Percentiles rank a stretch among this genome's conserved stretches.
These are phyloP conservation scores for Propithecus deckenii DNA, from an alignment of 2,797 vertebrate genomes.

Conservation along the genomic window DNA sequence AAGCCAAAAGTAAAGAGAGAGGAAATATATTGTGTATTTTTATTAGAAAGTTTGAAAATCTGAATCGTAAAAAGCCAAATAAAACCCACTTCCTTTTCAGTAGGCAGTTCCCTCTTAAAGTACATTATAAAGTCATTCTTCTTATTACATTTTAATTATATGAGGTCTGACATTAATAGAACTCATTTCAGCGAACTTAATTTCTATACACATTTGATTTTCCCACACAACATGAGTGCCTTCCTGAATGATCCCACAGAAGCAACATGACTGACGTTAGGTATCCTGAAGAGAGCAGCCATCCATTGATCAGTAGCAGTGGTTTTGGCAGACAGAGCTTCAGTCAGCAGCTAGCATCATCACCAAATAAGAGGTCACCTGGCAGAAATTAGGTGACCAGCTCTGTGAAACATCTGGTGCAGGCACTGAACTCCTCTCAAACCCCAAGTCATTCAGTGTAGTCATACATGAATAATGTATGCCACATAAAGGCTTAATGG, in stretches of 20 bases:
- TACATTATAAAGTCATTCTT: background rate
- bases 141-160: slow-evolving; percentile 8
- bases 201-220: background rate
- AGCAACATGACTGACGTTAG: background rate
- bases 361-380: background rate
- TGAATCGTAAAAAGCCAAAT: background rate
- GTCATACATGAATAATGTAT: background rate
- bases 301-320: background rate
- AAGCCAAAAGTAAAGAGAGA: background rate
- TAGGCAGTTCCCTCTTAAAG: background rate
- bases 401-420: background rate
- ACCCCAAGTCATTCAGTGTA: background rate
- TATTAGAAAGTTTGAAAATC: background rate
- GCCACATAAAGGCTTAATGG: background rate
- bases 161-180: background rate
- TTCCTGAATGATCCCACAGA: background rate
- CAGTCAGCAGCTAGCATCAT: background rate
- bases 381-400: background rate
- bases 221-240: background rate
- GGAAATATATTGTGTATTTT: background rate
- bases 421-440: background rate
- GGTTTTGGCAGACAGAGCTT: background rate
- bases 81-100: background rate
- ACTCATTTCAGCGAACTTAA: background rate
- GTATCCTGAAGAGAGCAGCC: background rate